Percentiles rank a stretch among this genome's conserved stretches.
Evolutionary conservation across 2,113 vertebrate genomes (phyloP).

Genomic region (Puma concolor): DNA sequence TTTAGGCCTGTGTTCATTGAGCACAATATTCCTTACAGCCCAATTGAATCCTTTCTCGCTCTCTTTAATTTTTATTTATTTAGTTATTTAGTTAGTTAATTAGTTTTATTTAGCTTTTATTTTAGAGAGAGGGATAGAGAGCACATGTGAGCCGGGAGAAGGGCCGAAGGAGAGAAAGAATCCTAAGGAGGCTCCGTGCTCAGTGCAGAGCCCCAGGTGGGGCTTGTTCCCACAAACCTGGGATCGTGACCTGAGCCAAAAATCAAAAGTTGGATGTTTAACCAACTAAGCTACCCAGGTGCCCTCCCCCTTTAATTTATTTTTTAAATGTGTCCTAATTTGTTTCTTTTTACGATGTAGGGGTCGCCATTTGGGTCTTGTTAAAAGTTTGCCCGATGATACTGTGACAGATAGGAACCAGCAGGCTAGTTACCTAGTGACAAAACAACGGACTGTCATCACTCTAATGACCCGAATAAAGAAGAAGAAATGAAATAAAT

Average conservation of each 20-base stretch:
- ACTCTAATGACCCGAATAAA: constrained; percentile 72
- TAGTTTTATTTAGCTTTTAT: no score
- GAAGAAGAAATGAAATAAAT: constrained; percentile 70
- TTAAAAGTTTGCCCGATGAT: not conserved
- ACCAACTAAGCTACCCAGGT: not conserved
- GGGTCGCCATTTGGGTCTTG: not conserved
- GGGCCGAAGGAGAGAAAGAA: not conserved
- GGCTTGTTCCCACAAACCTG: not conserved
- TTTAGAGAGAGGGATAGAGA: no score
- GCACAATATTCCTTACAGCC: not conserved
- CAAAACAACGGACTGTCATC: constrained; percentile 72
- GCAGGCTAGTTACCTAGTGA: constrained; percentile 74
- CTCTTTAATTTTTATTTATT: not conserved
- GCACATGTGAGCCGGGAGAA: not conserved
- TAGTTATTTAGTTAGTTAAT: not conserved
- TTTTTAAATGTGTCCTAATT: not conserved
- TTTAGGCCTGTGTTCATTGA: not conserved
- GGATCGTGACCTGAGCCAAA: no score
- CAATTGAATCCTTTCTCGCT: not conserved
- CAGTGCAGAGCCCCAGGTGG: not conserved
- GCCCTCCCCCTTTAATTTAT: not conserved
- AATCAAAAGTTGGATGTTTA: not conserved
- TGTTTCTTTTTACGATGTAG: not conserved
- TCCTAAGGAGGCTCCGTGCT: not conserved
- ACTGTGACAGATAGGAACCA: constrained; percentile 70